phyloP scores from a whole-genome alignment of 2,797 vertebrate genomes.

The Acanthornis magna region DNA sequence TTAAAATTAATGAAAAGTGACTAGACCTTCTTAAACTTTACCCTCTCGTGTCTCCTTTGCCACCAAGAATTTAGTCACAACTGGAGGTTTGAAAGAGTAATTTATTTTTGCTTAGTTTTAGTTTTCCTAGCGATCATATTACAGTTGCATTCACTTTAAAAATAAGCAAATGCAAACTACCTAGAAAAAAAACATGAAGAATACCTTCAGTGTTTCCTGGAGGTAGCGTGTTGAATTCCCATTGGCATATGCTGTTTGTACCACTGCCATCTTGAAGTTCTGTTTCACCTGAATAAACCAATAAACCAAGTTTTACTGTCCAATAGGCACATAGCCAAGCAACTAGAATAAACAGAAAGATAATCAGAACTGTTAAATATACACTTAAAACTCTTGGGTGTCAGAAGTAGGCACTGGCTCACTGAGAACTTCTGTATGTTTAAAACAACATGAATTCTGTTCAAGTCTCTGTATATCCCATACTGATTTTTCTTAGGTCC shows the following conservation, averaged over 20 bases:
- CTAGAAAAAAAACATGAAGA: neutral
- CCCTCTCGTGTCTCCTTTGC: neutral
- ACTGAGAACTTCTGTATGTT: neutral
- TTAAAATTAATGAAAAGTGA: neutral
- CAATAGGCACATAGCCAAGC: accelerated
- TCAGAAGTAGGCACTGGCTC: neutral
- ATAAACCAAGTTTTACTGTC: neutral
- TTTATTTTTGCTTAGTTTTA: neutral
- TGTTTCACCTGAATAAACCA: conserved; percentile 80
- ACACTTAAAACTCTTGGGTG: neutral
- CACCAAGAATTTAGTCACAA: neutral
- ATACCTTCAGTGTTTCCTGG: conserved; percentile 90
- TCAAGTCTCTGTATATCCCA: neutral
- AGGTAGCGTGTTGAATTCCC: conserved; percentile 91
- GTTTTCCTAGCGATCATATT: neutral
- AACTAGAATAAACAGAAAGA: neutral
- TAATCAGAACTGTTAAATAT: neutral
- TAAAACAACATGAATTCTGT: neutral
- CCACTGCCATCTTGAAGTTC: conserved; percentile 84
- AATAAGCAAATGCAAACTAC: neutral
- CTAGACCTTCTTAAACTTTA: neutral
- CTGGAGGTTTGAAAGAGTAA: neutral
- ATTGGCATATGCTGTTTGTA: conserved; percentile 97
- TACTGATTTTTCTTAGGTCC: neutral
- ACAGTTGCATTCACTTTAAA: neutral